phyloP scores from a whole-genome alignment of 2,888 invertebrate genomes.

The Megalurothrips usitatus region DNA sequence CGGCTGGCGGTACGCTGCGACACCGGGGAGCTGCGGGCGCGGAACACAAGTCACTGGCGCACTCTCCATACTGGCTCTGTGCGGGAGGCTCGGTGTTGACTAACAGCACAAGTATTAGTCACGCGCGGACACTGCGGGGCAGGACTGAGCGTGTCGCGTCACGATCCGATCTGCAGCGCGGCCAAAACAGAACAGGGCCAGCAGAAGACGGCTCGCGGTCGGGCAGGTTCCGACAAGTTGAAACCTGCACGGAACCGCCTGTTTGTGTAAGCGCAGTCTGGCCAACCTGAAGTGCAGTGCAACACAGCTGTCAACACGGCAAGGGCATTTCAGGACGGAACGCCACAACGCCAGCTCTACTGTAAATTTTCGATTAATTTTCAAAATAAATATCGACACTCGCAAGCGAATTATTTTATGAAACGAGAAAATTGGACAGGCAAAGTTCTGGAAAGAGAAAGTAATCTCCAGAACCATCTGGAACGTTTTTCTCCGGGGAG shows the following conservation, averaged over 20 bases:
- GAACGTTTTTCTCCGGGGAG: too few species aligned
- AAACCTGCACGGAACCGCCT: background rate
- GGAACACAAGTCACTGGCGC: background rate
- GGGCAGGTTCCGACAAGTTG: background rate
- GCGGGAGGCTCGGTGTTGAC: background rate
- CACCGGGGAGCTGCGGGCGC: background rate
- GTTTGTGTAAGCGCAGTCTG: background rate
- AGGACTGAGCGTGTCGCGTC: background rate
- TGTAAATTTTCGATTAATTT: too few species aligned
- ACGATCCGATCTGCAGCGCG: background rate
- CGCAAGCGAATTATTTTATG: too few species aligned
- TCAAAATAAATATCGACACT: too few species aligned
- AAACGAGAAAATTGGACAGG: too few species aligned
- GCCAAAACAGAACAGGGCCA: background rate
- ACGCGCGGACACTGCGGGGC: background rate
- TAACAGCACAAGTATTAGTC: background rate
- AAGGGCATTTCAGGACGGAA: too few species aligned
- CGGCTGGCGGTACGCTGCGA: background rate
- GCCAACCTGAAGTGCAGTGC: background rate
- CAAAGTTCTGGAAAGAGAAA: too few species aligned
- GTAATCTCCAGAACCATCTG: too few species aligned
- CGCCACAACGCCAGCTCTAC: too few species aligned
- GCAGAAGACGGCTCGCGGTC: background rate
- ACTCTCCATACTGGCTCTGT: background rate
- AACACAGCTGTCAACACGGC: background rate